Evolutionary conservation across 2,888 invertebrate species (phyloP).

Genomic region (Vesta saturnalis): DNA sequence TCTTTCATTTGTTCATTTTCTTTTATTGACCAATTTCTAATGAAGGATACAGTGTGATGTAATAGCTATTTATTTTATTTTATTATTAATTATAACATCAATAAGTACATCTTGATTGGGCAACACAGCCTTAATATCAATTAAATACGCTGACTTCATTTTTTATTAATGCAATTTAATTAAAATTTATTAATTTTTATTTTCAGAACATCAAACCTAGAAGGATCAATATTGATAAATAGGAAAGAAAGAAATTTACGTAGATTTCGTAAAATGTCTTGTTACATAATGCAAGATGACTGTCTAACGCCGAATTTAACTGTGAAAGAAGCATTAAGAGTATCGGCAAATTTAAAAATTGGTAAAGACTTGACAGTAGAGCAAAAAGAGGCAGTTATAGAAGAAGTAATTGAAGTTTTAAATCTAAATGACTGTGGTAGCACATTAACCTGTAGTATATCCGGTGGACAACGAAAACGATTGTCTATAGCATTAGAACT

Average conservation of each 20-base stretch:
- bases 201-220: constrained; percentile 83
- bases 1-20: too few species aligned
- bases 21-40: not conserved
- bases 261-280: constrained; percentile 91
- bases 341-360: constrained; percentile 92
- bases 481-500: constrained; percentile 91
- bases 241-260: constrained; percentile 87
- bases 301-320: constrained; percentile 89
- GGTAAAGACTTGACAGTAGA: constrained; percentile 78
- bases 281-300: constrained; percentile 97
- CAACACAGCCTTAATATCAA: too few species aligned
- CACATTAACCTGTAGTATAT: constrained; percentile 82
- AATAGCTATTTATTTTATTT: too few species aligned
- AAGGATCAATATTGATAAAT: constrained; percentile 88
- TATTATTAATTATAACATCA: too few species aligned
- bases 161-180: too few species aligned
- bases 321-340: constrained; percentile 92
- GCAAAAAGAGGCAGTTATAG: constrained; percentile 82
- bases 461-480: constrained; percentile 91
- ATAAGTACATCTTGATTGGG: too few species aligned
- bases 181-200: constrained; percentile 13
- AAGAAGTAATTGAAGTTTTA: constrained; percentile 86
- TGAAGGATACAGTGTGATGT: too few species aligned
- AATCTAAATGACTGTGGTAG: constrained; percentile 82
- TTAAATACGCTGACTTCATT: too few species aligned